phyloP scores from a whole-genome alignment of 1,140 invertebrate genomes.

The Megathymus violae region DNA sequence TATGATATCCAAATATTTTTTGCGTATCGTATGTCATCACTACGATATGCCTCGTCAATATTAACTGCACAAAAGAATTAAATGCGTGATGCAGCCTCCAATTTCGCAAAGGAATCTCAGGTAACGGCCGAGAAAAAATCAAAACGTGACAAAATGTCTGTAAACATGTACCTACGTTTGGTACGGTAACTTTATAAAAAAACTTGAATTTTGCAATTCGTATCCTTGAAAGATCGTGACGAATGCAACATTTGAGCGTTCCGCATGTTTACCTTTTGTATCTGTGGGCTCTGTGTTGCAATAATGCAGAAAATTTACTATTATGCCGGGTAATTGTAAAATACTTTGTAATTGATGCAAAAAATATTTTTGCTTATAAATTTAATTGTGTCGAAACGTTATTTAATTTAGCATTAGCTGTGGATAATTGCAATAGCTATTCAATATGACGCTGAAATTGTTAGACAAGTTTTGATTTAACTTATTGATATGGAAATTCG shows the following conservation, averaged over 20 bases:
- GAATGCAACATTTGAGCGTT: conserved; percentile 68
- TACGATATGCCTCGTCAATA: conserved; percentile 60
- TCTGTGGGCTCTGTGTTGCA: conserved; percentile 51
- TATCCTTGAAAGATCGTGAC: conserved; percentile 55
- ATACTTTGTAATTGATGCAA: conserved; percentile 56
- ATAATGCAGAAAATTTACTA: conserved; percentile 66
- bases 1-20: conserved; percentile 21
- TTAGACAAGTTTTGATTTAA: too few species aligned
- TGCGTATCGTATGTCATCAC: conserved; percentile 64
- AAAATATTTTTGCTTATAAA: conserved; percentile 56
- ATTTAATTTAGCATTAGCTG: conserved; percentile 52
- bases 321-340: conserved; percentile 63
- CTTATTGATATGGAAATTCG: too few species aligned
- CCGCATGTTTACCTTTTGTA: conserved; percentile 65
- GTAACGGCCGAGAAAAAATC: conserved; percentile 65
- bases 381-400: conserved; percentile 52
- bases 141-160: conserved; percentile 81
- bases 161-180: conserved; percentile 76
- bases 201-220: conserved; percentile 58
- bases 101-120: conserved; percentile 70
- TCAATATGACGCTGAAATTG: too few species aligned
- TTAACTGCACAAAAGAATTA: conserved; percentile 54
- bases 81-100: conserved; percentile 59
- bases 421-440: conserved; percentile 46
- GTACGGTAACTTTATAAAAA: conserved; percentile 45